Evolutionary conservation across 2,888 invertebrate genomes (phyloP), one percentile per base, ranked within the genome.

Genomic region (Plagodis pulveraria): DNA sequence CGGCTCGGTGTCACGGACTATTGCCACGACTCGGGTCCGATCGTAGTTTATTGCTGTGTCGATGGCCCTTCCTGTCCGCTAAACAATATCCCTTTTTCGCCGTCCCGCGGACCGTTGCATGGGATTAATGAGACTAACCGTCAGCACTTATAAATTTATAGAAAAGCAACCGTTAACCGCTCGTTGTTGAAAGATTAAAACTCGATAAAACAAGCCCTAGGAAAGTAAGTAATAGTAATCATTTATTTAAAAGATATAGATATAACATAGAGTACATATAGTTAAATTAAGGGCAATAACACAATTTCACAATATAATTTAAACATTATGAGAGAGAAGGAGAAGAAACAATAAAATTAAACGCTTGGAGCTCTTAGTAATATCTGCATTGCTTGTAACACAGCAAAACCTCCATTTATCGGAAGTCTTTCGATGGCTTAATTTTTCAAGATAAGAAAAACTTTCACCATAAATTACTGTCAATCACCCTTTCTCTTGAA

Each of bases 51-150:
- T 62, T 62, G 61, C 60, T 49, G 45, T 62, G 57, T 52, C 66
- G 58, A 62, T 67, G 66, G 70, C 69, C 70, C 70, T 72, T 67
- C 69, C 69, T 67, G 59, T 33, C 43, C 55, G 65, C 70, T 71
- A 73, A 78, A 82, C 78, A 82, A 81, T 80, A 77, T 73, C 71
- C 75, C 76, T 81, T 83, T 83, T 83, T 73, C 73, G 56, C 62
- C 56, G 63, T 56, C 69, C 70, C 56, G 71, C 70, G 66, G 71
- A 62, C 67, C 63, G 69, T 63, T 67, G 73, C 70, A 69, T 65
- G 47, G 67, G 70, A 74, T 78, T 77, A 79, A 80, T 75, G 77
- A 76, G 70, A 67, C 67, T 69, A 67, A 57, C 69, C 66, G 65
- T 66, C 71, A 70, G 65, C 71, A 69, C 67, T 74, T 73, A 73